Percentiles rank a stretch among this genome's conserved stretches.
These are phyloP conservation scores for Drosophila paracracens DNA, from an alignment of 2,888 invertebrate species.

Conservation along the genomic window DNA sequence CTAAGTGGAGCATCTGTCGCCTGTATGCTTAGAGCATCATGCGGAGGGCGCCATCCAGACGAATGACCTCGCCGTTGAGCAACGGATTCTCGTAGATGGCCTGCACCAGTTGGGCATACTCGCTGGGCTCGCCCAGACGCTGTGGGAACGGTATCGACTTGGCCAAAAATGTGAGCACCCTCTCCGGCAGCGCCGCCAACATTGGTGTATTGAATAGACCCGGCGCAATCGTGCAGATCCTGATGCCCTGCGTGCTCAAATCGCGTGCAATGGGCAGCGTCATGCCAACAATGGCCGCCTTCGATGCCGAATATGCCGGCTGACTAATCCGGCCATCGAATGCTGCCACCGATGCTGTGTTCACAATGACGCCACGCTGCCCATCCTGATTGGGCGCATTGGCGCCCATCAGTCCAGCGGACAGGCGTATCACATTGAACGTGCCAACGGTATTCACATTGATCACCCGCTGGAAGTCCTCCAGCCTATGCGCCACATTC, in stretches of 20 bases:
- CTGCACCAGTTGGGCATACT: slow-evolving; percentile 94
- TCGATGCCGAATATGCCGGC: slow-evolving; percentile 96
- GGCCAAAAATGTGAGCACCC: slow-evolving; percentile 91
- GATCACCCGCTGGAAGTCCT: slow-evolving; percentile 91
- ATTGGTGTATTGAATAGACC: slow-evolving; percentile 96
- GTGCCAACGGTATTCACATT: slow-evolving; percentile 96
- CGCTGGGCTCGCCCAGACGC: slow-evolving; percentile 93
- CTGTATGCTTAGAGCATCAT: slow-evolving; percentile 86
- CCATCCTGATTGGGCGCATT: slow-evolving; percentile 93
- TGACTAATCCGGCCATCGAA: slow-evolving; percentile 99
- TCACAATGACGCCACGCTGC: slow-evolving; percentile 96
- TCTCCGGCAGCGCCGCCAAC: slow-evolving; percentile 91
- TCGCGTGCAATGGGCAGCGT: slow-evolving; percentile 98
- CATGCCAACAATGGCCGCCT: slow-evolving; percentile 97
- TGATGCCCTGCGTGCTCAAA: slow-evolving; percentile 91
- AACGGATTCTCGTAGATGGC: slow-evolving; percentile 94
- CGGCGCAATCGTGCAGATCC: slow-evolving; percentile 92
- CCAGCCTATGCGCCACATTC: slow-evolving; percentile 89
- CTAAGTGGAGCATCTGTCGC: neutral
- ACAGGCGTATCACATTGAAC: slow-evolving; percentile 95
- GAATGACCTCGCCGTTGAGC: slow-evolving; percentile 95
- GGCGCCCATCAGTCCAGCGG: slow-evolving; percentile 92
- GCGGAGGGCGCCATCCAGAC: slow-evolving; percentile 92
- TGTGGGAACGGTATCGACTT: slow-evolving; percentile 93
- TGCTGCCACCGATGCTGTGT: slow-evolving; percentile 98